phyloP scores from a whole-genome alignment of 2,797 vertebrate genomes.

The Myripristis murdjan region DNA sequence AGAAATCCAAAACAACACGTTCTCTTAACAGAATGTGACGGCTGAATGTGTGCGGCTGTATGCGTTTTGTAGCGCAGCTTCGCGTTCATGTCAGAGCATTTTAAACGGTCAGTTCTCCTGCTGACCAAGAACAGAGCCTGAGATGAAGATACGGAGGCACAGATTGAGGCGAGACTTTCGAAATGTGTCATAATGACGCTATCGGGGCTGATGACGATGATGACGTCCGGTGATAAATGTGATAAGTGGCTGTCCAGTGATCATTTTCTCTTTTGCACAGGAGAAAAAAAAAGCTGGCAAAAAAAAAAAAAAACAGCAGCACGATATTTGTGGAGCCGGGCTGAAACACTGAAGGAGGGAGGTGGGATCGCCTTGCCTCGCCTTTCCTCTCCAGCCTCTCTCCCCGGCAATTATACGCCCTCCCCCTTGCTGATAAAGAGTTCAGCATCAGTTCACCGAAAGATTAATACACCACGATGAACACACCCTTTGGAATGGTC shows the following conservation, averaged over 20 bases:
- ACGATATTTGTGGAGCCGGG: constrained; percentile 53
- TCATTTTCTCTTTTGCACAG: constrained; percentile 13
- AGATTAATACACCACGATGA: constrained; percentile 78
- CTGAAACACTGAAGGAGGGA: constrained; percentile 38
- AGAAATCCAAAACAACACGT: background rate
- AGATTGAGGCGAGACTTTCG: background rate
- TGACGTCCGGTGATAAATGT: constrained; percentile 27
- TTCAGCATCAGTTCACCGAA: constrained; percentile 84
- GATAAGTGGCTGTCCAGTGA: constrained; percentile 17
- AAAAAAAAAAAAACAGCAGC: constrained; percentile 25
- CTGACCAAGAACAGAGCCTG: too few relatives aligned
- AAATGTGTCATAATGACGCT: constrained; percentile 9
- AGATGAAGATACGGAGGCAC: too few relatives aligned
- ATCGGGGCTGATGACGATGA: constrained; percentile 14
- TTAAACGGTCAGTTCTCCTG: too few relatives aligned
- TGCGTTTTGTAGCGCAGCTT: too few relatives aligned
- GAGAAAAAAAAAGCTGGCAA: constrained; percentile 22
- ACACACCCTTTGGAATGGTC: constrained; percentile 70
- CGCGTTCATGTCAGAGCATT: too few relatives aligned
- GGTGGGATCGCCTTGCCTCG: constrained; percentile 50
- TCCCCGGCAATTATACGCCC: constrained; percentile 61
- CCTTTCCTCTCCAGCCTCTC: constrained; percentile 23
- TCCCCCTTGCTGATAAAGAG: constrained; percentile 74
- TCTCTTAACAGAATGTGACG: background rate
- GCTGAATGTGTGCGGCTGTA: too few relatives aligned